Evolutionary conservation across 2,888 invertebrate species (phyloP).

Genomic region (Pinctada fucata): DNA sequence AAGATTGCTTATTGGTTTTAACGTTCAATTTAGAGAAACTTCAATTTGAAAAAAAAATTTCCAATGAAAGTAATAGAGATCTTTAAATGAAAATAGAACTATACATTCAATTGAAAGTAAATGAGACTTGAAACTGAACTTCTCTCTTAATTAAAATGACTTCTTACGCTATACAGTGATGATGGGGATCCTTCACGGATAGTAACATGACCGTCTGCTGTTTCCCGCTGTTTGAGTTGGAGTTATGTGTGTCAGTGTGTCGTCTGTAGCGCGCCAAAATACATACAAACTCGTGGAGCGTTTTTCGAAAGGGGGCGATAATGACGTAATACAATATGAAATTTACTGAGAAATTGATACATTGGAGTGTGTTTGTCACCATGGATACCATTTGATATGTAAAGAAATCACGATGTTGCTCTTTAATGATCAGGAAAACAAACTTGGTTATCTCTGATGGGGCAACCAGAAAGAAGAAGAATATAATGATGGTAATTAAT

Average conservation of each 20-base stretch:
- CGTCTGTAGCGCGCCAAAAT: constrained; percentile 40
- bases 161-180: constrained; percentile 6
- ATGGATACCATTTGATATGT: constrained; percentile 56
- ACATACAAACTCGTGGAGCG: constrained; percentile 73
- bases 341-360: constrained; percentile 86
- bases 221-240: constrained; percentile 53
- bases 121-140: not conserved
- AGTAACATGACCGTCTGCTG: constrained; percentile 56
- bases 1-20: no score
- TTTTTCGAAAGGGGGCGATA: constrained; percentile 86
- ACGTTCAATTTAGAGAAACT: no score
- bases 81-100: no score
- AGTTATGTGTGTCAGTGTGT: constrained; percentile 34
- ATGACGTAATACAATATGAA: constrained; percentile 88
- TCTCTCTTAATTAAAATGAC: not conserved
- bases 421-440: constrained; percentile 52
- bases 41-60: no score
- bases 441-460: constrained; percentile 68
- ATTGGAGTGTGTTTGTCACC: constrained; percentile 84
- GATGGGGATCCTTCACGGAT: constrained; percentile 49
- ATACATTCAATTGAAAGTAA: no score
- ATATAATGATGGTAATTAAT: constrained; percentile 66
- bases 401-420: constrained; percentile 42
- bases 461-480: constrained; percentile 68
- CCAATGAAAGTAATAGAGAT: no score